phyloP scores from a whole-genome alignment of 23 tunicate genomes.

The Trididemnum miniatum region DNA sequence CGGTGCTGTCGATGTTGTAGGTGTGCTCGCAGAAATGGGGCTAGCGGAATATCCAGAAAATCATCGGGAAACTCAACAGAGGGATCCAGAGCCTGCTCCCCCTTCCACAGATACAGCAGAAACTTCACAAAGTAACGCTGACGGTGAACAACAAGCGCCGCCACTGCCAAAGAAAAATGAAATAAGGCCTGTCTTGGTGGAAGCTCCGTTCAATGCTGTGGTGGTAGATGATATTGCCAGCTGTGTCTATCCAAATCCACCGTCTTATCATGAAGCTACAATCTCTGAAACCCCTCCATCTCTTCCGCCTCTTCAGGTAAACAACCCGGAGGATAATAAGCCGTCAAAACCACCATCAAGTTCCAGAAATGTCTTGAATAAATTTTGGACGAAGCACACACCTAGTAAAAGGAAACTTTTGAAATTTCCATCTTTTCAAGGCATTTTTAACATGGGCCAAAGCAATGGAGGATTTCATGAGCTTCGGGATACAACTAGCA shows the following conservation, averaged over 20 bases:
- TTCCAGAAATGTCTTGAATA: not conserved
- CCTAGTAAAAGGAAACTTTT: not conserved
- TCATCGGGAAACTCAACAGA: not conserved
- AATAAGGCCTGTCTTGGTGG: slow-evolving; percentile 74
- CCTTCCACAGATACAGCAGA: not conserved
- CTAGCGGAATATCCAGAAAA: slow-evolving; percentile 8
- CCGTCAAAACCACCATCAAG: not conserved
- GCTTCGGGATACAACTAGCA: not conserved
- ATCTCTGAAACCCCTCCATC: not conserved
- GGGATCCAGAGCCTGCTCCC: not conserved
- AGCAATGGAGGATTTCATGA: not conserved
- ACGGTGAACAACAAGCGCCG: slow-evolving; percentile 56
- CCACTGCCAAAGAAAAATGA: slow-evolving; percentile 65
- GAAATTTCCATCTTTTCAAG: slow-evolving; percentile 1
- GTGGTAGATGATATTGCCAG: slow-evolving; percentile 62
- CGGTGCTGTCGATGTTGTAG: not conserved
- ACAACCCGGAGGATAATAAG: not conserved
- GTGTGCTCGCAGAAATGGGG: slow-evolving; percentile 29
- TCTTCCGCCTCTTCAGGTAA: not conserved
- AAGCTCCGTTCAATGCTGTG: slow-evolving; percentile 69
- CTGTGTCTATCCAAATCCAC: slow-evolving; percentile 84
- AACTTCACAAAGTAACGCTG: not conserved
- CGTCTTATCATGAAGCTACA: slow-evolving; percentile 52
- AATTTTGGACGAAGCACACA: slow-evolving; percentile 8
- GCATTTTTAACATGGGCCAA: slow-evolving; percentile 12